A percentile compares a stretch with the other conserved stretches of the same genome.
These are phyloP conservation scores for Phrynosoma platyrhinos DNA, from an alignment of 2,113 vertebrate genomes.

Conservation along the genomic window DNA sequence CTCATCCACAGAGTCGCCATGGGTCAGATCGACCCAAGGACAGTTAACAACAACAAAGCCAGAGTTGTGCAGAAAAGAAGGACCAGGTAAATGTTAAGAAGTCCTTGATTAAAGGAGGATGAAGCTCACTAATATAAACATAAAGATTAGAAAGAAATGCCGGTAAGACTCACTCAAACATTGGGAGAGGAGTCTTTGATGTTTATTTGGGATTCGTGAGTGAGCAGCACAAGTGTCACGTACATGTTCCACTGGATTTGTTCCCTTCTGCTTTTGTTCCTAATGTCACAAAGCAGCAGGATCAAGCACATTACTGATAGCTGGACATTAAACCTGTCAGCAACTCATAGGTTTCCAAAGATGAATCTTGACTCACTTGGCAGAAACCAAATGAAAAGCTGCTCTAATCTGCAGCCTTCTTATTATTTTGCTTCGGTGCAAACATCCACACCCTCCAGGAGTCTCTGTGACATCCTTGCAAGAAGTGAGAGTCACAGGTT, in stretches of 20 bases:
- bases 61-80: neutral
- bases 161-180: neutral
- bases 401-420: fast-evolving
- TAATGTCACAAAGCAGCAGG: neutral
- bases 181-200: no score
- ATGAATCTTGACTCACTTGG: neutral
- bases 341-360: neutral
- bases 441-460: neutral
- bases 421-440: fast-evolving
- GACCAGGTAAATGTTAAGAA: neutral
- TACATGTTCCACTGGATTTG: neutral
- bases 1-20: no score
- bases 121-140: neutral
- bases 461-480: slow-evolving; percentile 21
- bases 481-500: slow-evolving; percentile 20
- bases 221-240: neutral
- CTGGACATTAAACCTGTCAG: neutral
- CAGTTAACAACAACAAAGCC: no score
- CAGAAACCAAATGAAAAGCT: slow-evolving; percentile 6
- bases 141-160: neutral
- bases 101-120: neutral
- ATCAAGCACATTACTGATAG: neutral
- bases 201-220: neutral
- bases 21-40: no score
- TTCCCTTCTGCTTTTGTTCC: neutral